phyloP scores from a whole-genome alignment of 2,888 invertebrate species.

The Peribatodes rhomboidaria region DNA sequence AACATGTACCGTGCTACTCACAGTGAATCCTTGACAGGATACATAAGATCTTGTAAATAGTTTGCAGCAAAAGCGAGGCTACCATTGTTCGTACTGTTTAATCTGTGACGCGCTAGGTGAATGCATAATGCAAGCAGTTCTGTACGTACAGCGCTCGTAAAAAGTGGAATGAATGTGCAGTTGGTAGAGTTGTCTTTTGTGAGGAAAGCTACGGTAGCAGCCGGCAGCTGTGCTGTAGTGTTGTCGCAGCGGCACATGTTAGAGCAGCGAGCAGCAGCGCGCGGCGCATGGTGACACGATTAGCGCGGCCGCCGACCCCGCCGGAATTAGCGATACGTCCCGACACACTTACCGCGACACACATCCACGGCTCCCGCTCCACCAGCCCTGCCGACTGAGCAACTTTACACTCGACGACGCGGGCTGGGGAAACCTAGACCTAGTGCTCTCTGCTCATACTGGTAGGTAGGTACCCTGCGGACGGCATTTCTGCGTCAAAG shows the following conservation, averaged over 20 bases:
- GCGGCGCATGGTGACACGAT: conserved; percentile 62
- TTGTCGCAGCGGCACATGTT: too few species aligned
- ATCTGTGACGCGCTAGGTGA: too few species aligned
- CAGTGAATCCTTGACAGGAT: too few species aligned
- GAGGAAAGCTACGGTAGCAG: neutral
- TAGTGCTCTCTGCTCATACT: neutral
- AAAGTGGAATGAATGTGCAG: neutral
- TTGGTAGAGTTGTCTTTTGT: too few species aligned
- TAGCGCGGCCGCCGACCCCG: conserved; percentile 71
- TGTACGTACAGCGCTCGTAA: too few species aligned
- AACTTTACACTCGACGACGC: neutral
- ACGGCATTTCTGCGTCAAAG: too few species aligned
- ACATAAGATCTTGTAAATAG: too few species aligned
- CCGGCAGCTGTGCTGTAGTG: neutral
- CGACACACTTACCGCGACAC: conserved; percentile 61
- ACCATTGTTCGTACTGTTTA: too few species aligned
- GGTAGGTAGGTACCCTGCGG: neutral
- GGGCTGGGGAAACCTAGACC: neutral
- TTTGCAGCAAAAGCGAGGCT: too few species aligned
- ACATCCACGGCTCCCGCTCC: conserved; percentile 6
- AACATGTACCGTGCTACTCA: too few species aligned
- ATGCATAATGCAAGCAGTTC: too few species aligned
- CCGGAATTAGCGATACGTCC: conserved; percentile 73
- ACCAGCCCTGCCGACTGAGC: neutral
- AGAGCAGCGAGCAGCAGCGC: neutral